A percentile compares a stretch with the other conserved stretches of the same genome.
Evolutionary conservation across 2,888 invertebrate genomes (phyloP).

Genomic region (Nezara viridula): DNA sequence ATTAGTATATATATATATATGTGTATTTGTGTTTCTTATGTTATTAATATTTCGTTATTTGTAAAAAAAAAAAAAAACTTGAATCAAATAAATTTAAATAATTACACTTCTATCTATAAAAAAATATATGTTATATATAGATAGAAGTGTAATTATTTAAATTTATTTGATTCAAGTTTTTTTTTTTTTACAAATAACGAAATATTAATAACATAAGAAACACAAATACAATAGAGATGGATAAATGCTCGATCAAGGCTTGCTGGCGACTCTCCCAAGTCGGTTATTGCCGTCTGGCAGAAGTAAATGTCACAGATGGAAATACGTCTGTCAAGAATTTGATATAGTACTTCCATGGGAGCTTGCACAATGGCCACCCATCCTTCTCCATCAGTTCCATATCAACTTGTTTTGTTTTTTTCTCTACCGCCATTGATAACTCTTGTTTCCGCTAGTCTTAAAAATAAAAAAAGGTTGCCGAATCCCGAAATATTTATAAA

Average conservation of each 20-base stretch:
- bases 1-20: too few relatives aligned
- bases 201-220: neutral
- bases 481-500: too few relatives aligned
- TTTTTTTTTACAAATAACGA: neutral
- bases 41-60: neutral
- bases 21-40: neutral
- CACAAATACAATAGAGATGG: neutral
- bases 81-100: too few relatives aligned
- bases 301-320: slow-evolving; percentile 46
- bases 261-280: slow-evolving; percentile 18
- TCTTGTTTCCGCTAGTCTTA: neutral
- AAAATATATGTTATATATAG: too few relatives aligned
- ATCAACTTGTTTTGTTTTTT: slow-evolving; percentile 12
- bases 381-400: slow-evolving; percentile 36
- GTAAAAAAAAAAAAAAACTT: neutral
- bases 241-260: slow-evolving; percentile 1
- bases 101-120: too few relatives aligned
- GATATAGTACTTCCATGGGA: slow-evolving; percentile 22
- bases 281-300: slow-evolving; percentile 46
- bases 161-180: too few relatives aligned
- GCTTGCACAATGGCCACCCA: slow-evolving; percentile 4
- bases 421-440: neutral
- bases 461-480: neutral
- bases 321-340: slow-evolving; percentile 50
- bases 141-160: too few relatives aligned